Percentiles rank a stretch among this genome's conserved stretches.
Conservation (phyloP, 2,113 vertebrate genomes). For the Larimichthys crocea region DNA sequence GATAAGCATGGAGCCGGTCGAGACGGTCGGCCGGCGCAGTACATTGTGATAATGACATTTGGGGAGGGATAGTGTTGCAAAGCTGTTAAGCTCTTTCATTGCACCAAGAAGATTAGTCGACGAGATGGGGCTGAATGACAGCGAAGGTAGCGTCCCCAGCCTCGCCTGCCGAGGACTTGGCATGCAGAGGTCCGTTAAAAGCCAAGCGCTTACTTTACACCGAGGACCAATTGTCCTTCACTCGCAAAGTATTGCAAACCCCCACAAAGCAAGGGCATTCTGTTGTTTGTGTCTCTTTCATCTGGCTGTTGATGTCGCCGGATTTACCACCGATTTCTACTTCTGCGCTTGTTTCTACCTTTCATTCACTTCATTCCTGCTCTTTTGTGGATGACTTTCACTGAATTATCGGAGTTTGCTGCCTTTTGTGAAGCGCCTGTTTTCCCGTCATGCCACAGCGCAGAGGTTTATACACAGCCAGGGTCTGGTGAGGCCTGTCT, state of each 20-base stretch:
- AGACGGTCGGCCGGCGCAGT: slow-evolving; percentile 66
- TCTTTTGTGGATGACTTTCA: slow-evolving; percentile 55
- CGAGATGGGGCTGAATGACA: slow-evolving; percentile 85
- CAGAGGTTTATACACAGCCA: slow-evolving; percentile 28
- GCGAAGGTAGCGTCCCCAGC: slow-evolving; percentile 82
- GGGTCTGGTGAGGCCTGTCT: slow-evolving; percentile 34
- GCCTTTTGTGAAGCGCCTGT: slow-evolving; percentile 24
- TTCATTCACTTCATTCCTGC: slow-evolving; percentile 11
- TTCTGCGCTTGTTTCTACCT: slow-evolving; percentile 39
- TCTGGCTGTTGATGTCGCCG: slow-evolving; percentile 32
- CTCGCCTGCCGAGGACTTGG: slow-evolving; percentile 79
- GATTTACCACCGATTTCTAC: slow-evolving; percentile 48
- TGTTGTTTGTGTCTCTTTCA: slow-evolving; percentile 63
- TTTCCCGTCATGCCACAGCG: slow-evolving; percentile 32
- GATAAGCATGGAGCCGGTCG: slow-evolving; percentile 75
- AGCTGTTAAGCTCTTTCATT: slow-evolving; percentile 85
- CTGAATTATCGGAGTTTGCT: slow-evolving; percentile 25
- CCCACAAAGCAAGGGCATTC: slow-evolving; percentile 80
- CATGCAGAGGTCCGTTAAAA: slow-evolving; percentile 81
- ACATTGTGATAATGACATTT: slow-evolving; percentile 85
- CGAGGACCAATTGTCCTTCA: slow-evolving; percentile 85
- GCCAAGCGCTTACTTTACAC: slow-evolving; percentile 83
- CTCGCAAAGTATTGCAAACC: slow-evolving; percentile 74
- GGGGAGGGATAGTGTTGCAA: slow-evolving; percentile 84
- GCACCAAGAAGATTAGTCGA: slow-evolving; percentile 84